Evolutionary conservation across 2,113 vertebrate species (phyloP), one percentile per base, ranked within the genome.

Genomic region (Apodemus speciosus): DNA sequence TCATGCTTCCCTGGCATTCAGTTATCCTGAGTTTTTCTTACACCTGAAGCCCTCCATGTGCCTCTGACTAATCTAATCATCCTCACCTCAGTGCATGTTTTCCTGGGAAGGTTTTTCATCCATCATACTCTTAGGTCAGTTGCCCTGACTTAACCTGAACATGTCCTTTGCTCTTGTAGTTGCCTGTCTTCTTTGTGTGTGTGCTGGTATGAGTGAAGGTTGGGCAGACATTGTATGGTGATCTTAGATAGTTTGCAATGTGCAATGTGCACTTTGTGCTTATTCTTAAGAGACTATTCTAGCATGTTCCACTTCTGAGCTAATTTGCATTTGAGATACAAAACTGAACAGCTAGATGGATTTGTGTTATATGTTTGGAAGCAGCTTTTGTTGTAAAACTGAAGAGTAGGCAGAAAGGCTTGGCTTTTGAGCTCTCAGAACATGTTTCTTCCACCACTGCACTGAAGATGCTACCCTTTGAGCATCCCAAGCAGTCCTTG

Each of bases 21-120:
- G 20, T 80, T 56, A 40, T 40, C 13, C 27, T 14, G 21, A 56
- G 51, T 0, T 25, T 21, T 21, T 11, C 58, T 80, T 30, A 35
- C 38, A 3, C 3, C 0, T 0, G 9, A 0, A 62, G 6, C n/a
- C 38, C 53, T 83, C 64, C 10, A 25, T 14, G 0, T 27, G 9
- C 15, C 18, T 89, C 30, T 56, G 49, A 8, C 69, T 27, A 6
- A 35, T 6, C n/a, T 49, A 6, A 43, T 6, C 10, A 38, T 21
- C 23, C 9, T 40, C 23, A 1, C 56, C 69, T 56, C 6, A 79
- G 32, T 21, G 16, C 18, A 1, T 27, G 0, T 2, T 35, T 16
- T 30, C 51, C 69, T 14, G 6, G 1, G 62, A n/a, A 23, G 20
- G 0, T 51, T 20, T 30, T 0, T 7, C 43, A 16, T 32, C 13